phyloP scores from a whole-genome alignment of 2,113 vertebrate genomes.

The Myxocyprinus asiaticus region DNA sequence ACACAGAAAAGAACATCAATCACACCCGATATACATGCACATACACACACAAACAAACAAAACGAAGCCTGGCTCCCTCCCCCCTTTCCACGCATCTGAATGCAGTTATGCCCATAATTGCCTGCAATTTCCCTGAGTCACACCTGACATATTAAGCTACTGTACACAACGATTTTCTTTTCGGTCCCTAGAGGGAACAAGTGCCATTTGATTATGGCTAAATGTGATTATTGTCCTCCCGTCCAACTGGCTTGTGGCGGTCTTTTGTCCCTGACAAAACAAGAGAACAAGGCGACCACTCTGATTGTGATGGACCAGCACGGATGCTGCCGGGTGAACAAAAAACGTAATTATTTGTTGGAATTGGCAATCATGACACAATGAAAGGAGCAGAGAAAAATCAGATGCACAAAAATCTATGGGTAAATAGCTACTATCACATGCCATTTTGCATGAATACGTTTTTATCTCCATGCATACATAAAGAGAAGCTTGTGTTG shows the following conservation, averaged over 20 bases:
- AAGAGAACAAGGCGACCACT: conserved; percentile 20
- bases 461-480: neutral
- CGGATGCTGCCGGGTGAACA: conserved; percentile 46
- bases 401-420: neutral
- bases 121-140: conserved; percentile 48
- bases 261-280: conserved; percentile 40
- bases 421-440: neutral
- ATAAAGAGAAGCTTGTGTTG: neutral
- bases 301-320: conserved; percentile 37
- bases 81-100: conserved; percentile 1
- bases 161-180: conserved; percentile 48
- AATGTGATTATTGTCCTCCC: conserved; percentile 52
- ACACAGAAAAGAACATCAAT: conserved; percentile 27
- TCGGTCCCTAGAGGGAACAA: conserved; percentile 43
- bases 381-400: neutral
- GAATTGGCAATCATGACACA: conserved; percentile 50
- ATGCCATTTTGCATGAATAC: neutral
- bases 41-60: conserved; percentile 2
- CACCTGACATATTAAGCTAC: conserved; percentile 54
- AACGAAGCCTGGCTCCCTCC: neutral
- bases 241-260: conserved; percentile 2
- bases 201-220: conserved; percentile 58
- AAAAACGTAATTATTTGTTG: conserved; percentile 54
- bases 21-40: neutral
- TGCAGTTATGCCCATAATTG: conserved; percentile 41